phyloP scores from a whole-genome alignment of 2,797 vertebrate genomes.

The Psittacula echo region DNA sequence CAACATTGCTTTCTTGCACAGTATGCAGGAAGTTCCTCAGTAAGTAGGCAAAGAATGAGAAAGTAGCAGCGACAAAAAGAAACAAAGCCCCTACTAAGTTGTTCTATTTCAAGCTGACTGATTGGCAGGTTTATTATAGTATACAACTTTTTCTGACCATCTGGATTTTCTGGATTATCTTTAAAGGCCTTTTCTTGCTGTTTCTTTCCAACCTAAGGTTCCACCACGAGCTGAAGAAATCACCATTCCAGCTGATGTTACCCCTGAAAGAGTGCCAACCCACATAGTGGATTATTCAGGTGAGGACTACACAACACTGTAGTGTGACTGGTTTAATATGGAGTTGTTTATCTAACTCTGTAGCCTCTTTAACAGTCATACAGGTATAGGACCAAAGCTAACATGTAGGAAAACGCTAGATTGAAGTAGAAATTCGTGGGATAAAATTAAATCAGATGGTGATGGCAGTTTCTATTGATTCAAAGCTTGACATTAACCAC shows the following conservation, averaged over 20 bases:
- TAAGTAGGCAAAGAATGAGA: not conserved
- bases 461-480: not conserved
- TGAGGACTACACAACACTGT: conserved; percentile 36
- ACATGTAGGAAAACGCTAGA: not conserved
- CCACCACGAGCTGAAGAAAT: conserved; percentile 96
- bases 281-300: conserved; percentile 99
- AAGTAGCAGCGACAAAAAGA: not conserved
- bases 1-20: not conserved
- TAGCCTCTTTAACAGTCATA: not conserved
- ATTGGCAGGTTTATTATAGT: not conserved
- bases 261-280: conserved; percentile 96
- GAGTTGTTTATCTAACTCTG: not conserved
- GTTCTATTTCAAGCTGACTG: not conserved
- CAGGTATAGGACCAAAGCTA: not conserved
- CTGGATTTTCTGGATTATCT: not conserved
- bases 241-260: conserved; percentile 97
- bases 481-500: not conserved
- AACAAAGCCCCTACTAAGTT: not conserved
- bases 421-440: not conserved
- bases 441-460: not conserved
- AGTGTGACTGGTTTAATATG: not conserved
- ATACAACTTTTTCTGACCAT: not conserved
- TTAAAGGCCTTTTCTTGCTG: conserved; percentile 21
- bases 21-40: not conserved
- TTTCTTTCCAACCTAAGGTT: conserved; percentile 82